phyloP scores from a whole-genome alignment of 1,140 invertebrate genomes.

The Coptotermes formosanus region DNA sequence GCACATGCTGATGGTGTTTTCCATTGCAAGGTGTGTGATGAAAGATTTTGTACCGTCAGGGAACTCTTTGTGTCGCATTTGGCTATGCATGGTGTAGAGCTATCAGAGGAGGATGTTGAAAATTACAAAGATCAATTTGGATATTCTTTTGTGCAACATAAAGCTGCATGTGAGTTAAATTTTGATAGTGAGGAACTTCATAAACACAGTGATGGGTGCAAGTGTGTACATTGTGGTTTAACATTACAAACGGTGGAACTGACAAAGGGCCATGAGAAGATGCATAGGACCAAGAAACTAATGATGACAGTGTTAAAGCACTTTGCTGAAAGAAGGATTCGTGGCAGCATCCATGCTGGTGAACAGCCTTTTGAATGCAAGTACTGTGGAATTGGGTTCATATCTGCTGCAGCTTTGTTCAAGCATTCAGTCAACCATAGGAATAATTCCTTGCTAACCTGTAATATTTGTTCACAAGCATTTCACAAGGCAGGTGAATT shows the following conservation, averaged over 20 bases:
- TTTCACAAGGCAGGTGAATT: neutral
- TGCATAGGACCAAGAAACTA: neutral
- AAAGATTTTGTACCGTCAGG: neutral
- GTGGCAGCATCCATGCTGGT: neutral
- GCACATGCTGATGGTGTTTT: neutral
- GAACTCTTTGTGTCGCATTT: neutral
- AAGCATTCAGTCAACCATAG: neutral
- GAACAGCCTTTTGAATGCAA: slow-evolving; percentile 1
- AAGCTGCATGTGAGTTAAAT: neutral
- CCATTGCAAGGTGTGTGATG: neutral
- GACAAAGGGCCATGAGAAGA: neutral
- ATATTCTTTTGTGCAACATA: neutral
- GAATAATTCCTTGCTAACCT: neutral
- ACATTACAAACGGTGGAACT: neutral
- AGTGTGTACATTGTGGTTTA: neutral
- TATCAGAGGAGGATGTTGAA: neutral
- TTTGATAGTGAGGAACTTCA: neutral
- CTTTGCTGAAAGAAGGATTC: neutral
- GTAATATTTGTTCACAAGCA: neutral
- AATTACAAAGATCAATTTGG: neutral
- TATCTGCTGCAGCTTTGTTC: neutral
- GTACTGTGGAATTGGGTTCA: neutral
- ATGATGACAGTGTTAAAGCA: neutral
- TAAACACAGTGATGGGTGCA: neutral
- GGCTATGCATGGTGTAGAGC: neutral